A percentile compares a stretch with the other conserved stretches of the same genome.
Conservation (phyloP, 1,140 invertebrate species). For the Bombus soroeensis region DNA sequence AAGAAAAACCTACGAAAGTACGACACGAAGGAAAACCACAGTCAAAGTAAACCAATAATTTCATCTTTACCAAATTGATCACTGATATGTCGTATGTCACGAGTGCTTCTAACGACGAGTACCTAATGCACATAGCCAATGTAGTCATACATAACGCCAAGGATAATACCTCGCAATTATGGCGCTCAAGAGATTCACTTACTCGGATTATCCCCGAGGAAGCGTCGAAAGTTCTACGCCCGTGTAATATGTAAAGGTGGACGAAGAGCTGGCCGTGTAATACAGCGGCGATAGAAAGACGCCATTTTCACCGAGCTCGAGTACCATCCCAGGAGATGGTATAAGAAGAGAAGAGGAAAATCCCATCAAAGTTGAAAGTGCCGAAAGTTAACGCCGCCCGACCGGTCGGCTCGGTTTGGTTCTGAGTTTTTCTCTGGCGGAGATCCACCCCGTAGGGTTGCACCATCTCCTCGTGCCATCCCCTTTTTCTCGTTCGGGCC, state of each 20-base stretch:
- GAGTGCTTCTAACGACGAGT: not conserved
- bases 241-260: conserved; percentile 29
- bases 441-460: not conserved
- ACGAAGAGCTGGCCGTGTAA: conserved; percentile 7
- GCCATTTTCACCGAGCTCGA: conserved; percentile 21
- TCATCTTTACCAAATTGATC: too few relatives aligned
- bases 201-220: conserved; percentile 17
- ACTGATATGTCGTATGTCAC: too few relatives aligned
- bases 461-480: not conserved
- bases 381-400: conserved; percentile 67
- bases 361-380: conserved; percentile 74
- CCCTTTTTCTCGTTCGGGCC: conserved; percentile 45
- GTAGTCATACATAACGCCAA: not conserved
- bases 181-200: conserved; percentile 17
- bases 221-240: conserved; percentile 14
- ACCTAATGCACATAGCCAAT: too few relatives aligned
- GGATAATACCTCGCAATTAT: conserved; percentile 10
- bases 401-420: conserved; percentile 48
- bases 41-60: not conserved
- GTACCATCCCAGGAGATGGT: not conserved
- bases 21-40: not conserved
- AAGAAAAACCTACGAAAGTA: not conserved
- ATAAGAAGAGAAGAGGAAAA: conserved; percentile 46
- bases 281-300: conserved; percentile 46
- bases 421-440: conserved; percentile 49